Conservation (phyloP, 2,888 invertebrate genomes). For the Ramazzottius varieornatus region DNA sequence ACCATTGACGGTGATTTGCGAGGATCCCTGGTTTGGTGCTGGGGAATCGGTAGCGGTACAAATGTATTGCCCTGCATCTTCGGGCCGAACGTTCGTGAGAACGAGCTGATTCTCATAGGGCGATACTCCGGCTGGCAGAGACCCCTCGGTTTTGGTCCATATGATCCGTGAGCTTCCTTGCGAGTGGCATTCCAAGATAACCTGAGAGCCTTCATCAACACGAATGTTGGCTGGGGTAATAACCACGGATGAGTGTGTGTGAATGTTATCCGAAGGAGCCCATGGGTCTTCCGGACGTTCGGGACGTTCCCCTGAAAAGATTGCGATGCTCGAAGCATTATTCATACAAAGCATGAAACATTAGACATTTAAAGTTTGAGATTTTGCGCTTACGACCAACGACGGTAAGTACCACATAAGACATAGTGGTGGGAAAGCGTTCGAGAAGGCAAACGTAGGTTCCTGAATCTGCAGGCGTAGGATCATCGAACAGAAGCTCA, state of each 20-base stretch:
- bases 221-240: background rate
- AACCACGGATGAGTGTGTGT: background rate
- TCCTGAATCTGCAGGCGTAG: background rate
- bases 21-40: background rate
- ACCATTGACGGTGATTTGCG: background rate
- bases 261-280: too few relatives aligned
- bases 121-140: background rate
- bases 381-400: background rate
- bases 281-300: too few relatives aligned
- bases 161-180: background rate
- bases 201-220: background rate
- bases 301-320: too few relatives aligned
- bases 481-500: background rate
- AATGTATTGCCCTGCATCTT: slow-evolving; percentile 63
- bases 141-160: background rate
- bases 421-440: background rate
- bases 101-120: background rate
- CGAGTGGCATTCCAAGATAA: background rate
- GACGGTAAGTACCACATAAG: background rate
- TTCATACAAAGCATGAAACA: too few relatives aligned
- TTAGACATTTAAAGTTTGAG: too few relatives aligned
- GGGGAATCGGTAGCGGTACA: slow-evolving; percentile 35
- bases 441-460: background rate
- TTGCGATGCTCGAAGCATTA: too few relatives aligned
- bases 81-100: slow-evolving; percentile 25